Conservation (phyloP, 2,888 invertebrate species). For the Brachyptera putata region DNA sequence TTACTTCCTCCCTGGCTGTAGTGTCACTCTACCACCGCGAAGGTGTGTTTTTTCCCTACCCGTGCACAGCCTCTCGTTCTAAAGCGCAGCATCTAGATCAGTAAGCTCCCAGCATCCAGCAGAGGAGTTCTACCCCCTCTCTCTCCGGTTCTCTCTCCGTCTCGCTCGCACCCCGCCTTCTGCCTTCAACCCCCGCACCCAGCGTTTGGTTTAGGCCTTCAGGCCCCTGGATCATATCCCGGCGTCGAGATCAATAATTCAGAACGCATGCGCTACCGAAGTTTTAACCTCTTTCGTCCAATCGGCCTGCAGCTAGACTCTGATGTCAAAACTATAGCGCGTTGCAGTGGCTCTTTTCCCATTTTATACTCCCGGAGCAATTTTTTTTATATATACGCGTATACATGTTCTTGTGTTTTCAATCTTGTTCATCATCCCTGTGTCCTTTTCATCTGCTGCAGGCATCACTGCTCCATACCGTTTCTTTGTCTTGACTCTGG, state of each 20-base stretch:
- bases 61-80: constrained; percentile 16
- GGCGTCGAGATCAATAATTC: constrained; percentile 30
- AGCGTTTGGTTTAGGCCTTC: constrained; percentile 3
- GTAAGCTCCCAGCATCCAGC: constrained; percentile 23
- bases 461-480: neutral
- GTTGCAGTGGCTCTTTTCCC: constrained; percentile 24
- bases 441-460: constrained; percentile 28
- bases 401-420: constrained; percentile 32
- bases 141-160: too few species aligned
- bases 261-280: constrained; percentile 29
- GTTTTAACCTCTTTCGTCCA: constrained; percentile 25
- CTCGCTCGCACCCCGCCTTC: constrained; percentile 16
- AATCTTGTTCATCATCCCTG: constrained; percentile 30
- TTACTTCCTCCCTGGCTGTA: neutral
- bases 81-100: constrained; percentile 1
- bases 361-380: constrained; percentile 19
- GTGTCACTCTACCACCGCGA: neutral
- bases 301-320: constrained; percentile 25
- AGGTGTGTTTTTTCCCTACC: neutral
- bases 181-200: constrained; percentile 4
- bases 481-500: neutral
- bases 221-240: constrained; percentile 21
- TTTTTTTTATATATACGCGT: constrained; percentile 24
- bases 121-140: too few species aligned
- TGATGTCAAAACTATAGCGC: constrained; percentile 30